Conservation (phyloP, 2,113 vertebrate genomes). For the Vidua chalybeata region DNA sequence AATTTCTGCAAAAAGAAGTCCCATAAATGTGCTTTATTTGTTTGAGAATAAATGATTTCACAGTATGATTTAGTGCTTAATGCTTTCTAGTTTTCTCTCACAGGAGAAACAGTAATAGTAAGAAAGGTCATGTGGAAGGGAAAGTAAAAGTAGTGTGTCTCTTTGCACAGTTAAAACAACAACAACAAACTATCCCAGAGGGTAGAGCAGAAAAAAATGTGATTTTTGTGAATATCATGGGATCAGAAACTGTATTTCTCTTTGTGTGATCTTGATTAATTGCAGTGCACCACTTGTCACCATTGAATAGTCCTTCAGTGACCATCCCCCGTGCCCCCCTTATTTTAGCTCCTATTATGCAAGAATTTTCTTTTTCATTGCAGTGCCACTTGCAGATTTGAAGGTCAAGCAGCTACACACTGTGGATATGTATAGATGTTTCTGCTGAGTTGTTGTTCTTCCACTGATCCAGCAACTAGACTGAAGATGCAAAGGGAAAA, state of each 20-base stretch:
- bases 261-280: constrained; percentile 19
- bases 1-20: background rate
- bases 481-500: background rate
- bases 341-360: background rate
- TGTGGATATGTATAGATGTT: background rate
- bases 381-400: constrained; percentile 9
- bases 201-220: background rate
- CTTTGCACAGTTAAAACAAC: background rate
- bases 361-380: background rate
- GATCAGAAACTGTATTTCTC: background rate
- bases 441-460: constrained; percentile 30
- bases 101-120: background rate
- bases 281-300: background rate
- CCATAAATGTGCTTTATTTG: background rate
- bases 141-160: background rate
- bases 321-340: background rate
- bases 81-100: background rate
- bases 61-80: background rate
- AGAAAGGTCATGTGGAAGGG: background rate
- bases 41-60: background rate
- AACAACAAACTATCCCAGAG: background rate
- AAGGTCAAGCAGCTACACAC: constrained; percentile 27
- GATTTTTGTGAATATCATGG: background rate
- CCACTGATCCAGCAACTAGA: background rate
- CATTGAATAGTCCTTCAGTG: background rate